Percentiles rank a stretch among this genome's conserved stretches.
Conservation (phyloP, 2,888 invertebrate species). For the Drosophila subquinaria region DNA sequence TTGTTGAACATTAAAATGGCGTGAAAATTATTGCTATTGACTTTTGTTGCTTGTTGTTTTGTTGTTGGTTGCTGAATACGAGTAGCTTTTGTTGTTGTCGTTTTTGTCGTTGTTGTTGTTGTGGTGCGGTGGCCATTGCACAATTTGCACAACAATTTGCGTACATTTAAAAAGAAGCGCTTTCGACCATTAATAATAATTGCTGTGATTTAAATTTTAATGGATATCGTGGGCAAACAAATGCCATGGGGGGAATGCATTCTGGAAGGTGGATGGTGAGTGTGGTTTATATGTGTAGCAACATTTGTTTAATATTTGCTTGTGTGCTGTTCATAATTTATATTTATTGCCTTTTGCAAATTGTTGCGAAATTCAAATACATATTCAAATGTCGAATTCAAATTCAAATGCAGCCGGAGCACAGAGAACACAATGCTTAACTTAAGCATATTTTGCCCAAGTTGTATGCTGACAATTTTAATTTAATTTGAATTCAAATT, state of each 20-base stretch:
- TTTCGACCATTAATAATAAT: slow-evolving; percentile 84
- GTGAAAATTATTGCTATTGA: slow-evolving; percentile 72
- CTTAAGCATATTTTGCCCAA: slow-evolving; percentile 28
- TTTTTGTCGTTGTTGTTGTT: slow-evolving; percentile 30
- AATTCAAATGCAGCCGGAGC: background rate
- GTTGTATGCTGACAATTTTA: slow-evolving; percentile 61
- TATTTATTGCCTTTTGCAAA: slow-evolving; percentile 70
- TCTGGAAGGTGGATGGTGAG: background rate
- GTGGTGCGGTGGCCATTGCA: slow-evolving; percentile 32
- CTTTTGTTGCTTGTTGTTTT: slow-evolving; percentile 38
- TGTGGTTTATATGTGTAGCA: background rate
- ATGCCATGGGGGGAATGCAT: slow-evolving; percentile 18
- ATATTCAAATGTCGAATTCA: background rate
- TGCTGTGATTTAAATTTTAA: slow-evolving; percentile 84
- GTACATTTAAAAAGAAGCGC: slow-evolving; percentile 79
- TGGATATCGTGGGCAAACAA: slow-evolving; percentile 79
- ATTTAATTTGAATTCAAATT: slow-evolving; percentile 76
- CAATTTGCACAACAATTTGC: slow-evolving; percentile 73
- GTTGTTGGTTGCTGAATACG: slow-evolving; percentile 24
- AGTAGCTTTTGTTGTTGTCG: slow-evolving; percentile 28
- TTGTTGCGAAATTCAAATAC: slow-evolving; percentile 9
- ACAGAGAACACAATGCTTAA: slow-evolving; percentile 4
- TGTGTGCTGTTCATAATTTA: slow-evolving; percentile 44
- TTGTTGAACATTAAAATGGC: slow-evolving; percentile 65
- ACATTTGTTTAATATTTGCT: slow-evolving; percentile 26